A percentile compares a stretch with the other conserved stretches of the same genome.
Evolutionary conservation across 1,140 invertebrate genomes (phyloP).

Genomic region (Saccostrea cuccullata): DNA sequence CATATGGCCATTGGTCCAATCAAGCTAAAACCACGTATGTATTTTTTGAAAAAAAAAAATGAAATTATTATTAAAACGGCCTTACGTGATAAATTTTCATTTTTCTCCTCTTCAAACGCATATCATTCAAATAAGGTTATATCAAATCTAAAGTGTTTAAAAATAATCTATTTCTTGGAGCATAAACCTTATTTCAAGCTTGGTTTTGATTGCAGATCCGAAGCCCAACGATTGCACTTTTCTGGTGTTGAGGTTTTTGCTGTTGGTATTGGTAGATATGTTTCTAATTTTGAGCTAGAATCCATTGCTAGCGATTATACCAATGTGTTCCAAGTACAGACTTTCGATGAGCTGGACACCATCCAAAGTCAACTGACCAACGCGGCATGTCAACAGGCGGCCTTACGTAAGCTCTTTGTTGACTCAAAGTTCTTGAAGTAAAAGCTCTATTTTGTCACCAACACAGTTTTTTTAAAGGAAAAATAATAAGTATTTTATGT

Average conservation of each 20-base stretch:
- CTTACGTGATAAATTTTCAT: too few relatives aligned
- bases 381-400: conserved; percentile 48
- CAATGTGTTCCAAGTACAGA: conserved; percentile 52
- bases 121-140: too few relatives aligned
- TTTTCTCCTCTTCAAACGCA: too few relatives aligned
- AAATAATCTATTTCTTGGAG: too few relatives aligned
- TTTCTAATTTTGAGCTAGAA: conserved; percentile 49
- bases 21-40: background rate
- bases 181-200: too few relatives aligned
- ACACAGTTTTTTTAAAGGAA: too few relatives aligned
- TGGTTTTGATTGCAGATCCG: background rate
- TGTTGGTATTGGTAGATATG: conserved; percentile 54
- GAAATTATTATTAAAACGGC: too few relatives aligned
- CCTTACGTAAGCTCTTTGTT: background rate
- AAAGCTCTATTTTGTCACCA: too few relatives aligned
- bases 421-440: too few relatives aligned
- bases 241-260: conserved; percentile 53
- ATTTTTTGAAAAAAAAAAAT: background rate
- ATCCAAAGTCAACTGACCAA: conserved; percentile 54
- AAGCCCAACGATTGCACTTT: conserved; percentile 40
- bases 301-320: conserved; percentile 51
- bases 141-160: too few relatives aligned
- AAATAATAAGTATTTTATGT: too few relatives aligned
- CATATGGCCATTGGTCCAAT: conserved; percentile 57
- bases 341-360: conserved; percentile 53